Percentiles rank a stretch among this genome's conserved stretches.
Evolutionary conservation across 2,113 vertebrate genomes (phyloP).

Genomic region (Dinomys branickii): DNA sequence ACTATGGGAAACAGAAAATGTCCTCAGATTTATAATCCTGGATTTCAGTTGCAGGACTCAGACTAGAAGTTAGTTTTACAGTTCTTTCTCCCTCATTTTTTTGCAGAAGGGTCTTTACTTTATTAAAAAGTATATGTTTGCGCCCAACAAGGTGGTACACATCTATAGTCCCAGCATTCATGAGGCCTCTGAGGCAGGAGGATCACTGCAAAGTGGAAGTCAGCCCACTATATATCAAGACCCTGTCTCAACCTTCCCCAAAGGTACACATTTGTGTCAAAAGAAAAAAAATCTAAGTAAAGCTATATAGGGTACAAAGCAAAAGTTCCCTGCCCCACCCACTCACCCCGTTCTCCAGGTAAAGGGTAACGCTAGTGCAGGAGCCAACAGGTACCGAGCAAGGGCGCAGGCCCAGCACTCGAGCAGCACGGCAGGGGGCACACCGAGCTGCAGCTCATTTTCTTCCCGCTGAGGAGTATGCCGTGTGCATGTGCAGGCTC

Average conservation of each 20-base stretch:
- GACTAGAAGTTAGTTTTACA: not conserved
- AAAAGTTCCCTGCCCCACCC: not conserved
- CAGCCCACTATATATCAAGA: not conserved
- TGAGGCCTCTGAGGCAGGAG: not conserved
- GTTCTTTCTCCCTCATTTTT: not conserved
- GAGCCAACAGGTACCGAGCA: no score
- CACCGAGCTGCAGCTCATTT: accelerated
- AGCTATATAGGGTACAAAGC: not conserved
- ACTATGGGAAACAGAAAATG: not conserved
- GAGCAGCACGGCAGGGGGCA: accelerated
- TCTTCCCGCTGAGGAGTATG: accelerated
- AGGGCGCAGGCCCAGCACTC: accelerated
- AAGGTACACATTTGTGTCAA: not conserved
- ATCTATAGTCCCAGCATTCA: not conserved
- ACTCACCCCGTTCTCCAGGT: no score
- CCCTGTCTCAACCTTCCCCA: not conserved
- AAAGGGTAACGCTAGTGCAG: accelerated
- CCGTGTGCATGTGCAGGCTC: accelerated
- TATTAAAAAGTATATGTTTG: not conserved
- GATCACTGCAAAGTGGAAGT: not conserved
- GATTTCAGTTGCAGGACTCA: not conserved
- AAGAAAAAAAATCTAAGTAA: not conserved
- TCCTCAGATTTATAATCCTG: not conserved
- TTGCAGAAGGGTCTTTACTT: not conserved
- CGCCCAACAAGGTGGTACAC: accelerated